phyloP scores from a whole-genome alignment of 1,140 invertebrate species.

The Rhopalosiphum maidis region DNA sequence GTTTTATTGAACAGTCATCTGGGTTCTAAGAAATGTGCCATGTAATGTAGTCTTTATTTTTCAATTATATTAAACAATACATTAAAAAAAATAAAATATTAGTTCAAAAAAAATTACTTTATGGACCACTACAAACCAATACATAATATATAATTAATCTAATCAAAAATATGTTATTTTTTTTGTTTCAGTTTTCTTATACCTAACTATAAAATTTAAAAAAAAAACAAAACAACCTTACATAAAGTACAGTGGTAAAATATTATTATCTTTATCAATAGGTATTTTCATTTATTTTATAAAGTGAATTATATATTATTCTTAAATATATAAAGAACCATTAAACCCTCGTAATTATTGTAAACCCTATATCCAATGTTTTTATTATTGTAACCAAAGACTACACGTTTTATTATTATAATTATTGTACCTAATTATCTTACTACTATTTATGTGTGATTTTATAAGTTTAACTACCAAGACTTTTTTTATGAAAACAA shows the following conservation, averaged over 20 bases:
- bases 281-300: background rate
- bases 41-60: background rate
- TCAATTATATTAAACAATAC: background rate
- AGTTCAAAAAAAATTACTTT: no score
- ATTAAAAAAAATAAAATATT: background rate
- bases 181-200: slow-evolving; percentile 24
- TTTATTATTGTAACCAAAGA: slow-evolving; percentile 48
- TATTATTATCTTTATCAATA: background rate
- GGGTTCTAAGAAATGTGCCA: no score
- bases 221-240: background rate
- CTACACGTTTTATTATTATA: slow-evolving; percentile 51
- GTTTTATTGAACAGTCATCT: no score
- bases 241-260: background rate
- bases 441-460: slow-evolving; percentile 30
- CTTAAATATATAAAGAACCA: background rate
- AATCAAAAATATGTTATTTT: background rate
- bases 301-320: background rate
- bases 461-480: slow-evolving; percentile 52
- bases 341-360: slow-evolving; percentile 15
- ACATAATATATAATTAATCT: background rate
- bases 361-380: background rate
- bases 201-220: background rate
- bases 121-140: background rate
- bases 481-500: slow-evolving; percentile 48
- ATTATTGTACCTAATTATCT: slow-evolving; percentile 37